These are phyloP conservation scores for Capreolus pygargus DNA, from an alignment of 2,113 vertebrate species.

Conservation along the genomic window DNA sequence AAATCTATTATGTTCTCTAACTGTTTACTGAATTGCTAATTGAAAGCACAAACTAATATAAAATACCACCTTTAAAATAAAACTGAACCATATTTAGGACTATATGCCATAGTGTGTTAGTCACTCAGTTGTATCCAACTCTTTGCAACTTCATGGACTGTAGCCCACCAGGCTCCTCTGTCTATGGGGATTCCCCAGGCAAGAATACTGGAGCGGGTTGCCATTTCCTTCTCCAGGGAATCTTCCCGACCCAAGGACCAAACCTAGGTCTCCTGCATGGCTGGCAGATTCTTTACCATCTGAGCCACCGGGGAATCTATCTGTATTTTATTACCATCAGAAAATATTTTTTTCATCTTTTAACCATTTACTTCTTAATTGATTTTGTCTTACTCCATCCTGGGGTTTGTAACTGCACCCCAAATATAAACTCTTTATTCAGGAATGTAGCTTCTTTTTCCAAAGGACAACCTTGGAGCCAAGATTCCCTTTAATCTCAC, in stretches of 20 bases:
- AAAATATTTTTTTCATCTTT: neutral
- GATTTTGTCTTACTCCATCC: neutral
- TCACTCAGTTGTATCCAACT: neutral
- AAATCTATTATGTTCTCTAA: neutral
- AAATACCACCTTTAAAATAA: neutral
- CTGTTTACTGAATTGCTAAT: neutral
- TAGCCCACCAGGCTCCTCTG: neutral
- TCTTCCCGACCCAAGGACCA: neutral
- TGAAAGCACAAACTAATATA: neutral
- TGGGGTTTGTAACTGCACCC: neutral
- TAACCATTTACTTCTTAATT: neutral
- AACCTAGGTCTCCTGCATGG: neutral
- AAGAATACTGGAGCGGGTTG: neutral
- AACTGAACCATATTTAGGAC: neutral
- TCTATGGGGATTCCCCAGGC: neutral
- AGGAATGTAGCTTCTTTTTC: constrained; percentile 24
- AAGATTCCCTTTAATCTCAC: constrained; percentile 5
- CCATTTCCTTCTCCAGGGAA: neutral
- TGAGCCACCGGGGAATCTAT: neutral
- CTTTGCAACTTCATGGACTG: neutral
- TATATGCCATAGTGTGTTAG: neutral
- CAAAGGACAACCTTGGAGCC: neutral
- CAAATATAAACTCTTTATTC: neutral
- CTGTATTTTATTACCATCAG: neutral
- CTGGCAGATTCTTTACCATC: neutral